Base-by-base conservation (phyloP, 2,888 invertebrate species). In the Shargacucullia verbasci region DNA sequence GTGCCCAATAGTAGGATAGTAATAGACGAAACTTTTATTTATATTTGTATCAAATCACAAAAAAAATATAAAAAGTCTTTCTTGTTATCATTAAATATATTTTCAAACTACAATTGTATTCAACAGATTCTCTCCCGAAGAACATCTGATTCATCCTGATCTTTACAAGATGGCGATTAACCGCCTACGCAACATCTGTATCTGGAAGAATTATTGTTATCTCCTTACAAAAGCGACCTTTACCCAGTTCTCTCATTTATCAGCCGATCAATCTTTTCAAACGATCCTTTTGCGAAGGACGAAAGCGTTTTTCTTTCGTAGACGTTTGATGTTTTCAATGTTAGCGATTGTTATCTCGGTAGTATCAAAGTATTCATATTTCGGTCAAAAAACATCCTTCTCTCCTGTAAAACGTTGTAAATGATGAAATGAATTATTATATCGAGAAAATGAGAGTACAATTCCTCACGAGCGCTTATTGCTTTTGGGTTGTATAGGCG, bases 151-250 rank as follows among this genome's bases (percentile, higher is more conserved):
- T 70, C 41, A 59, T 50, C 10, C 20, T 45, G n/a, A 49, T 48
- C 29, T 56, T 48, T 41, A 35, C 11, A 58, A 37, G 14, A 34
- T 27, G 39, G 38, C 33, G 54, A 69, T 61, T 61, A 66, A 54
- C 12, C 45, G 29, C 58, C 61, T 25, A 56, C 70, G 58, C 48
- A 56, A 59, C 66, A 64, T 68, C 55, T 70, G 63, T 58, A 58
- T 59, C 69, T 39, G 34, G 29, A 61, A 62, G 72, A 70, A 64
- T 59, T 41, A 66, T 60, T 64, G 53, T 66, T 70, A 62, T 70
- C 49, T 43, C 11, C 11, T 44, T 41, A 55, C 62, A 35, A 45
- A 52, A 35, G 46, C 35, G 53, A 56, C 52, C 61, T 57, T 73
- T 70, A 54, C 39, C 56, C 20, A 44, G 49, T 46, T 59, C 46